These are phyloP conservation scores for Axinella damicornis DNA, from an alignment of 37 sponge, comb jelly and placozoan genomes.

Conservation along the genomic window DNA sequence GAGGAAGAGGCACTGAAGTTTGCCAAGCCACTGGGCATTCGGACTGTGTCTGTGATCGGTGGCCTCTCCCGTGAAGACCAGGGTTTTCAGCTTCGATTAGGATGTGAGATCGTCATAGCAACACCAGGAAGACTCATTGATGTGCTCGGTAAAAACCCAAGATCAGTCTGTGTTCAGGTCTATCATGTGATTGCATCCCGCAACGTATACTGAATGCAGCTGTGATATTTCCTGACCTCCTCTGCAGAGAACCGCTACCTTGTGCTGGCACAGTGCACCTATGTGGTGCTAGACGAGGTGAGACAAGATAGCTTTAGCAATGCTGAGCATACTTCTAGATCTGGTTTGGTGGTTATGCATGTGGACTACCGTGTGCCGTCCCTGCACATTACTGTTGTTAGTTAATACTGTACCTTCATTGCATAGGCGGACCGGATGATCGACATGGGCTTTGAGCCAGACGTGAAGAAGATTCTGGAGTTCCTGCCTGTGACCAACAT, in stretches of 20 bases:
- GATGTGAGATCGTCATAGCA: conserved; percentile 99
- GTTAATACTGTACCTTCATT: not conserved
- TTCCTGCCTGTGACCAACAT: conserved; percentile 85
- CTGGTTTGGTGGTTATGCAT: not conserved
- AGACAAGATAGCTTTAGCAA: too few species aligned
- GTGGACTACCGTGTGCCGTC: not conserved
- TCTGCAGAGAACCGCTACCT: conserved; percentile 91
- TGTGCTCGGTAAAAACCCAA: conserved; percentile 75
- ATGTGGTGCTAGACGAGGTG: conserved; percentile 98
- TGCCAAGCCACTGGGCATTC: conserved; percentile 86
- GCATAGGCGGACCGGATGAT: conserved; percentile 97
- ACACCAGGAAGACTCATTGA: conserved; percentile 98
- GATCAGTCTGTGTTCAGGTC: too few species aligned
- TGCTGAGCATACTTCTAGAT: not conserved
- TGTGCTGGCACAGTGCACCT: conserved; percentile 92
- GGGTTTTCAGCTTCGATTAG: conserved; percentile 92
- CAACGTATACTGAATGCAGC: too few species aligned
- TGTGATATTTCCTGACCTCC: not conserved
- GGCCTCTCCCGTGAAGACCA: conserved; percentile 97
- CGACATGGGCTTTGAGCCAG: conserved; percentile 99
- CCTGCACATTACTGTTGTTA: too few species aligned
- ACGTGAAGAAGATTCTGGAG: conserved; percentile 96
- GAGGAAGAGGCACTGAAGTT: conserved; percentile 96
- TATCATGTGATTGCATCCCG: too few species aligned
- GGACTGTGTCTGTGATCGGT: conserved; percentile 94